Evolutionary conservation across 2,888 invertebrate species (phyloP), one percentile per base, ranked within the genome.

Genomic region (Heteromurus nitidus): DNA sequence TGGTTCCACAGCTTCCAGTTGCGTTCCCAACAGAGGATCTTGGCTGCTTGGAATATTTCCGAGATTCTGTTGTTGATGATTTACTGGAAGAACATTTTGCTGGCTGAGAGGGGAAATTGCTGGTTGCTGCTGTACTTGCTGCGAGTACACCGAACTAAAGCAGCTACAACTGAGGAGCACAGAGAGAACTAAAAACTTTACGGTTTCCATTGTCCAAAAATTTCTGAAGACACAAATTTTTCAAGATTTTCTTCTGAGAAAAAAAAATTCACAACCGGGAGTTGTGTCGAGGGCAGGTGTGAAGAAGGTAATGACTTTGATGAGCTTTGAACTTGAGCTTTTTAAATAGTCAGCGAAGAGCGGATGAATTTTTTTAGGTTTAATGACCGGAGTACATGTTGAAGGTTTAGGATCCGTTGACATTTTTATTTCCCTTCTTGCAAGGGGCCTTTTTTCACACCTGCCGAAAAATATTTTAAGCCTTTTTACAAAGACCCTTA

Each of bases 141-240:
- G 72, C 1, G 65, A 65, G 16, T 3, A 11, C 20, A 47, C 42
- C 0, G 67, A 28, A 44, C 55, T 50, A 18, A 70, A 64, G 28
- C 53, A 24, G 26, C n/a, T 36, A 50, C 50, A 50, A n/a, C n/a
- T 68, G n/a, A 72, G 24, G 20, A 60, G 13, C 47, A 73, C 30
- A 3, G 68, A 30, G 5, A 76, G 31, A 60, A 72, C n/a, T 16
- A 76, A 31, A 64, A 79, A 64, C 18, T 30, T 47, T 24, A 75
- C 31, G 16, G 58, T 47, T 30, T 80, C 65, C 80, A 80, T 80
- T 73, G 72, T 80, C 16, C n/a, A 47, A 5, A n/a, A 16, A 50
- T n/a, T n/a, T n/a, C n/a, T n/a, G n/a, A n/a, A n/a, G n/a, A n/a
- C n/a, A n/a, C n/a, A 5, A 26, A 53, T 16, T 13, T 55, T 55